phyloP scores from a whole-genome alignment of 2,797 vertebrate genomes.

The Acipenser oxyrinchus region DNA sequence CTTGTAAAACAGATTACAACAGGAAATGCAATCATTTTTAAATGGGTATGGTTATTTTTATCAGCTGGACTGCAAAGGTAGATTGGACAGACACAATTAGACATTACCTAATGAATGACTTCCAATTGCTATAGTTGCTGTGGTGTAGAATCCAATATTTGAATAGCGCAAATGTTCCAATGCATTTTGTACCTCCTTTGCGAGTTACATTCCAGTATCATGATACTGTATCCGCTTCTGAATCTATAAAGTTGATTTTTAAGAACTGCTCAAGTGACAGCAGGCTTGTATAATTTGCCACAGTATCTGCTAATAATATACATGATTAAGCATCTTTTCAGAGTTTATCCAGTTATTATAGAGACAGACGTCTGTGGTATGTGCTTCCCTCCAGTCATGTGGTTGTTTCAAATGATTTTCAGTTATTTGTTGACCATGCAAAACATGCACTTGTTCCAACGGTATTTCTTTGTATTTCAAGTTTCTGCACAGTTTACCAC shows the following conservation, averaged over 20 bases:
- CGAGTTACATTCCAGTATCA: too few species aligned
- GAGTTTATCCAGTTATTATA: constrained; percentile 10
- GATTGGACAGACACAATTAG: too few species aligned
- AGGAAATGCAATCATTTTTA: too few species aligned
- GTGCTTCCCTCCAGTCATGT: constrained; percentile 27
- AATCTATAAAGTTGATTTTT: background rate
- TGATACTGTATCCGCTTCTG: too few species aligned
- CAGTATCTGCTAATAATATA: background rate
- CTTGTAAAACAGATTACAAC: too few species aligned
- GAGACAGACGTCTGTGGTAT: constrained; percentile 2
- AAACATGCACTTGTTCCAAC: constrained; percentile 22
- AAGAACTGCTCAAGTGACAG: background rate
- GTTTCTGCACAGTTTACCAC: constrained; percentile 22
- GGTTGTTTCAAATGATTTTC: constrained; percentile 5
- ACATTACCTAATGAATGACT: too few species aligned
- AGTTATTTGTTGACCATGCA: constrained; percentile 20
- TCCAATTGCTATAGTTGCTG: too few species aligned
- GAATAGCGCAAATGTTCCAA: background rate
- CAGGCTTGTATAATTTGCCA: background rate
- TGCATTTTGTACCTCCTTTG: too few species aligned
- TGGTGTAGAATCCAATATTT: background rate
- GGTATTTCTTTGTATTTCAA: constrained; percentile 14
- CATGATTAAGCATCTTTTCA: constrained; percentile 12
- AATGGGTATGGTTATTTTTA: too few species aligned
- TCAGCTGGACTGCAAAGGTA: too few species aligned